Percentiles rank a stretch among this genome's conserved stretches.
Evolutionary conservation across 2,797 vertebrate genomes (phyloP).

Genomic region (Hylomyscus alleni): DNA sequence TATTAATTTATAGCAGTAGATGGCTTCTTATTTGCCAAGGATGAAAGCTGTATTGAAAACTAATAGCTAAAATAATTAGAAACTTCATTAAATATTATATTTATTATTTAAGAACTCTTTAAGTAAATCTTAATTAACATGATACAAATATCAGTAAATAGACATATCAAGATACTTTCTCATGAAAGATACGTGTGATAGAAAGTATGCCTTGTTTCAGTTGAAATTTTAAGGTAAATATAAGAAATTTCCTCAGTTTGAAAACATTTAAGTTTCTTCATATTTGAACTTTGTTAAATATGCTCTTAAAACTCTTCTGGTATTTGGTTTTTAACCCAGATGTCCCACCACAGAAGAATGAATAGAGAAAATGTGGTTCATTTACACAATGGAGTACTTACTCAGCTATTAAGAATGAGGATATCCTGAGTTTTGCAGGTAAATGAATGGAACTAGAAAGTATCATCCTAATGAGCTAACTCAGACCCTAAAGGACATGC

Average conservation of each 20-base stretch:
- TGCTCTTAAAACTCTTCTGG: background rate
- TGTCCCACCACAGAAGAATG: too few relatives aligned
- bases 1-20: background rate
- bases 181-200: background rate
- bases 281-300: background rate
- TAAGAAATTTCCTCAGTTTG: background rate
- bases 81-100: background rate
- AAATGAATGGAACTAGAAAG: too few relatives aligned
- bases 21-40: accelerated
- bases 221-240: background rate
- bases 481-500: too few relatives aligned
- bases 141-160: background rate
- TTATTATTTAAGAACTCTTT: background rate
- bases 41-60: background rate
- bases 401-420: too few relatives aligned
- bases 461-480: too few relatives aligned
- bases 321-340: background rate
- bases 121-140: background rate
- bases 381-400: too few relatives aligned
- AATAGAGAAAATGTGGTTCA: too few relatives aligned
- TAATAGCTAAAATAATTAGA: background rate
- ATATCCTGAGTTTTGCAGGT: too few relatives aligned
- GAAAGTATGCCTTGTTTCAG: background rate
- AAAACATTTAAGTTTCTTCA: background rate
- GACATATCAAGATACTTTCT: background rate